These are phyloP conservation scores for Basileuterus tristriatus DNA, from an alignment of 2,797 vertebrate species.

Conservation along the genomic window DNA sequence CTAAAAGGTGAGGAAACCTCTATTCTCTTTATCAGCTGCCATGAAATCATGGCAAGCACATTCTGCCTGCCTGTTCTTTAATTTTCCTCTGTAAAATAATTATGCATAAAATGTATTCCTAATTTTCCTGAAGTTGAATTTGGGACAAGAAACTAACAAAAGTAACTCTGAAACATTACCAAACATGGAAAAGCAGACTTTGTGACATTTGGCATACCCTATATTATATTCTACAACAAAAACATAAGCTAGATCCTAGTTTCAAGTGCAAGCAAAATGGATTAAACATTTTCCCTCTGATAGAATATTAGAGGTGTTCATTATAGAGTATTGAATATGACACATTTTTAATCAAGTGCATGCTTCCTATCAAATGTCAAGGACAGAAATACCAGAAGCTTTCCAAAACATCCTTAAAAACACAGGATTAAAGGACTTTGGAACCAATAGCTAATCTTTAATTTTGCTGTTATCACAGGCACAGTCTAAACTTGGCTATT, in stretches of 20 bases:
- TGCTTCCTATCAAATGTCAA: neutral
- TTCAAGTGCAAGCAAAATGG: neutral
- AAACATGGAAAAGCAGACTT: neutral
- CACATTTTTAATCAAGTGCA: neutral
- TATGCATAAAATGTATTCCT: neutral
- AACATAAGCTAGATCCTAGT: neutral
- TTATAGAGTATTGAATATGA: neutral
- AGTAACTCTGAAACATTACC: neutral
- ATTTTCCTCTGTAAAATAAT: neutral
- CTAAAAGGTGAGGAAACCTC: neutral
- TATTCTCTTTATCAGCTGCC: neutral
- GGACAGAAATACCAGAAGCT: neutral
- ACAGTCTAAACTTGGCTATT: constrained; percentile 35
- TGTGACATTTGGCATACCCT: neutral
- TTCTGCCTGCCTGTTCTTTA: neutral
- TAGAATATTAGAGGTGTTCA: neutral
- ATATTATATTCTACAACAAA: neutral
- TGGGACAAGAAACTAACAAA: neutral
- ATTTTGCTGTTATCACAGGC: neutral
- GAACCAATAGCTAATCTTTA: neutral
- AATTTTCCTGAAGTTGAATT: neutral
- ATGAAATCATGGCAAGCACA: neutral
- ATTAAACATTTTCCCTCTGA: neutral
- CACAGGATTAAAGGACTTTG: neutral
- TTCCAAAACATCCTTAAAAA: constrained; percentile 32